These are phyloP conservation scores for Papilio demoleus DNA, from an alignment of 2,888 invertebrate genomes.

Conservation along the genomic window DNA sequence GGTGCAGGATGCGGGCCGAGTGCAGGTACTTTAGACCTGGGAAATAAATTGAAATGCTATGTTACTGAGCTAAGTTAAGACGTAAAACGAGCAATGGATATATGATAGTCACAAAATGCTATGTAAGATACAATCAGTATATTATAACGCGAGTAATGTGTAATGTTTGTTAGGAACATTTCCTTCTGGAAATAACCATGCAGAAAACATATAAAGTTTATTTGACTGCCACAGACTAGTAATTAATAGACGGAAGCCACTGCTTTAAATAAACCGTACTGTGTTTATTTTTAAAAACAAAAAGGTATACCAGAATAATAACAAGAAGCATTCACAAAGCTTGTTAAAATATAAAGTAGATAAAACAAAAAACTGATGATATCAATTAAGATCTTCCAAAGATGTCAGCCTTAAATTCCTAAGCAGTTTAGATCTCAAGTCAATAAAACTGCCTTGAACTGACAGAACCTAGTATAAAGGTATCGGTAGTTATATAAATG, in stretches of 20 bases:
- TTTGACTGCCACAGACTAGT: too few relatives aligned
- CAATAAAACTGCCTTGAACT: conserved; percentile 48
- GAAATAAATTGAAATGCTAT: conserved; percentile 31
- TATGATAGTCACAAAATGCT: neutral
- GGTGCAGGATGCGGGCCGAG: conserved; percentile 98
- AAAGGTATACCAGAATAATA: neutral
- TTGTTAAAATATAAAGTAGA: too few relatives aligned
- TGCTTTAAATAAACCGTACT: too few relatives aligned
- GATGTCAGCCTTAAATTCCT: neutral
- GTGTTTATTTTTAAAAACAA: too few relatives aligned
- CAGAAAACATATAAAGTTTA: too few relatives aligned
- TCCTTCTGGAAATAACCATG: too few relatives aligned
- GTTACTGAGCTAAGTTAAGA: neutral
- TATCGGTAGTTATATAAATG: conserved; percentile 50
- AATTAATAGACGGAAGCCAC: neutral
- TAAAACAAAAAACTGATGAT: too few relatives aligned
- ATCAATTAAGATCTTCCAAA: neutral
- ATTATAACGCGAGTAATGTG: neutral
- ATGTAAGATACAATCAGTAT: too few relatives aligned
- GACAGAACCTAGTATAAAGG: conserved; percentile 44
- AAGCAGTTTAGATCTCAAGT: neutral
- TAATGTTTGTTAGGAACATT: neutral
- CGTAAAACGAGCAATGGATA: neutral
- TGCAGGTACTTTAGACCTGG: conserved; percentile 98
- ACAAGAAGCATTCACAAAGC: neutral